phyloP scores from a whole-genome alignment of 2,888 invertebrate species.

The Mechanitis messenoides region DNA sequence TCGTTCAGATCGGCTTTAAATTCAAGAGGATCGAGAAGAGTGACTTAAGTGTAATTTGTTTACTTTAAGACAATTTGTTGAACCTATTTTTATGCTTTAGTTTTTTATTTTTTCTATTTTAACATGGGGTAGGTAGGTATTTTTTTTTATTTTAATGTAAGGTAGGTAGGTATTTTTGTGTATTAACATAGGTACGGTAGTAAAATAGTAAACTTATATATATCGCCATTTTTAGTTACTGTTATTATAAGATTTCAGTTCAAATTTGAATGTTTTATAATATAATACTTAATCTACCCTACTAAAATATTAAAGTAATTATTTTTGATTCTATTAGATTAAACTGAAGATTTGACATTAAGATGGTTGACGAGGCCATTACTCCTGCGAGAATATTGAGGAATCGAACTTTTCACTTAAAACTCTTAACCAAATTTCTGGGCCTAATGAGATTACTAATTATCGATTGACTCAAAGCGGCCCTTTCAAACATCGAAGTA shows the following conservation, averaged over 20 bases:
- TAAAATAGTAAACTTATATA: too few species aligned
- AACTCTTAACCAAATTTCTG: conserved; percentile 32
- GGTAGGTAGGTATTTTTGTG: too few species aligned
- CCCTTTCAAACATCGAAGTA: conserved; percentile 33
- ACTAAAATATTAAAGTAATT: neutral
- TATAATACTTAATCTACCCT: too few species aligned
- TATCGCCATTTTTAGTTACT: too few species aligned
- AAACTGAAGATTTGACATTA: conserved; percentile 21
- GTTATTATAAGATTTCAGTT: too few species aligned
- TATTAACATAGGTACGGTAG: too few species aligned
- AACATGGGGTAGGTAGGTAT: too few species aligned
- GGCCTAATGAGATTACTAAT: conserved; percentile 39
- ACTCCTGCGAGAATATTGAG: conserved; percentile 26
- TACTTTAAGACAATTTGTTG: conserved; percentile 4
- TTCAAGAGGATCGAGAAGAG: conserved; percentile 23
- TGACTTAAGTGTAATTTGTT: conserved; percentile 25
- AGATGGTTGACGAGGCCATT: conserved; percentile 31
- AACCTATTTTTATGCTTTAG: neutral
- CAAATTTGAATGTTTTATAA: too few species aligned
- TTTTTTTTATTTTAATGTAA: too few species aligned
- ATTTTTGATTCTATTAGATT: conserved; percentile 7
- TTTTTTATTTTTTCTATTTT: neutral
- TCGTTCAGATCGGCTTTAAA: conserved; percentile 22
- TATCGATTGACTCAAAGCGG: conserved; percentile 34
- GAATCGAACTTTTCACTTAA: conserved; percentile 36